Percentiles rank a stretch among this genome's conserved stretches.
Conservation (phyloP, 2,113 vertebrate genomes). For the Atlantisia rogersi region DNA sequence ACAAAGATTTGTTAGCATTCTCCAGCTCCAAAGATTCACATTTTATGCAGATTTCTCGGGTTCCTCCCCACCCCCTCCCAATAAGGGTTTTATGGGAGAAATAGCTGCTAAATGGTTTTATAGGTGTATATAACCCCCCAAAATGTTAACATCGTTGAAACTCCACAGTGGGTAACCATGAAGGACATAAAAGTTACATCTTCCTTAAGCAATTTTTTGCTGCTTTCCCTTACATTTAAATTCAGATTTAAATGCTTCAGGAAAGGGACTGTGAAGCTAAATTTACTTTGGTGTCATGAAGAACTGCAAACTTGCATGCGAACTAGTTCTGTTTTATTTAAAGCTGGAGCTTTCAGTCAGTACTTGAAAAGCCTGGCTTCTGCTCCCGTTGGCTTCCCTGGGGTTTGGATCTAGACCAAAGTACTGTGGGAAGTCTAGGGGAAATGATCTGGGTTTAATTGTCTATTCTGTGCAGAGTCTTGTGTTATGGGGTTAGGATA, state of each 20-base stretch:
- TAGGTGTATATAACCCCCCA: neutral
- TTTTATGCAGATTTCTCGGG: neutral
- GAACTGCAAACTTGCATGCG: conserved; percentile 22
- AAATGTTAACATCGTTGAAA: neutral
- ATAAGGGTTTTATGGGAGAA: neutral
- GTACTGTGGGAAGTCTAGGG: conserved; percentile 5
- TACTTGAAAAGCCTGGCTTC: conserved; percentile 32
- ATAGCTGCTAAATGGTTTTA: neutral
- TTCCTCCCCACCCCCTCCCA: too few species aligned
- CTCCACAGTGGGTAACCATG: neutral
- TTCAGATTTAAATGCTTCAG: neutral
- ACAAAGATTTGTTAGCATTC: neutral
- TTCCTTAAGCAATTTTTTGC: neutral
- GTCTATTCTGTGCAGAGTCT: neutral
- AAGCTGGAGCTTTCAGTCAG: conserved; percentile 4
- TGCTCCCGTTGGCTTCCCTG: conserved; percentile 19
- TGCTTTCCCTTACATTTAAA: neutral
- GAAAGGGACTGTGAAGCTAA: conserved; percentile 2
- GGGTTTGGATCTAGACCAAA: conserved; percentile 45
- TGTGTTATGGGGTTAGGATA: neutral
- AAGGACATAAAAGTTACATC: neutral
- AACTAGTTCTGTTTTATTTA: conserved; percentile 32
- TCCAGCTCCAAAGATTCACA: neutral
- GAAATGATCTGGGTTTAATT: conserved; percentile 28
- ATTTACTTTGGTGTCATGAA: conserved; percentile 20